Conservation (phyloP, 1,140 invertebrate genomes). For the Drosophila nasuta region DNA sequence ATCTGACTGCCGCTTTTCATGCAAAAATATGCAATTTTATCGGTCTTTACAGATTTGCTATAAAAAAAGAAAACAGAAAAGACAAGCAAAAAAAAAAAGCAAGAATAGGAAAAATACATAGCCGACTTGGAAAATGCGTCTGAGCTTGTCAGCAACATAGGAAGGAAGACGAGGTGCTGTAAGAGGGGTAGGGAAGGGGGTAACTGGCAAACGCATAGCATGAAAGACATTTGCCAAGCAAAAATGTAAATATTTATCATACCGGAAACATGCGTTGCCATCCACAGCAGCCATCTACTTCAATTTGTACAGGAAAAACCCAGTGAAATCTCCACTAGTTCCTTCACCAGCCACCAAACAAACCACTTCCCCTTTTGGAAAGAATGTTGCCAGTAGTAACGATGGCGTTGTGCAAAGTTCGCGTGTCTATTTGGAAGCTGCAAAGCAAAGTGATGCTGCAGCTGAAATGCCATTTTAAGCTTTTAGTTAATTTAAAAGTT, state of each 20-base stretch:
- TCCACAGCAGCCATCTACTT: conserved; percentile 31
- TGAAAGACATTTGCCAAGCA: conserved; percentile 77
- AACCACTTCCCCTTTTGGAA: neutral
- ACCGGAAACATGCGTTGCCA: conserved; percentile 62
- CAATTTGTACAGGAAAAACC: conserved; percentile 56
- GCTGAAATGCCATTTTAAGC: conserved; percentile 60
- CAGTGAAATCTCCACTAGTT: conserved; percentile 3
- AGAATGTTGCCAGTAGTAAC: conserved; percentile 32
- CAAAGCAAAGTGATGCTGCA: conserved; percentile 6
- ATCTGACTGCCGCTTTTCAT: conserved; percentile 65
- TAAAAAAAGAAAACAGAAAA: conserved; percentile 22
- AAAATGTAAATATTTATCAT: conserved; percentile 83
- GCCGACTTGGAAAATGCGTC: conserved; percentile 27
- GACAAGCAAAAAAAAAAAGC: conserved; percentile 33
- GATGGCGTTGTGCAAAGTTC: neutral
- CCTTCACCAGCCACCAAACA: no score
- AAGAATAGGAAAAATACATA: conserved; percentile 32
- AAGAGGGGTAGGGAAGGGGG: neutral
- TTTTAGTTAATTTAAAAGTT: conserved; percentile 83
- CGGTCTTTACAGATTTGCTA: conserved; percentile 81
- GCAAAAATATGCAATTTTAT: conserved; percentile 83
- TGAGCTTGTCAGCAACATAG: neutral
- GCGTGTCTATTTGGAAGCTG: neutral
- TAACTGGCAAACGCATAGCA: conserved; percentile 46
- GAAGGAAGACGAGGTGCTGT: neutral